These are phyloP conservation scores for Pseudomyrmex dendroicus DNA, from an alignment of 1,140 invertebrate species.

Conservation along the genomic window DNA sequence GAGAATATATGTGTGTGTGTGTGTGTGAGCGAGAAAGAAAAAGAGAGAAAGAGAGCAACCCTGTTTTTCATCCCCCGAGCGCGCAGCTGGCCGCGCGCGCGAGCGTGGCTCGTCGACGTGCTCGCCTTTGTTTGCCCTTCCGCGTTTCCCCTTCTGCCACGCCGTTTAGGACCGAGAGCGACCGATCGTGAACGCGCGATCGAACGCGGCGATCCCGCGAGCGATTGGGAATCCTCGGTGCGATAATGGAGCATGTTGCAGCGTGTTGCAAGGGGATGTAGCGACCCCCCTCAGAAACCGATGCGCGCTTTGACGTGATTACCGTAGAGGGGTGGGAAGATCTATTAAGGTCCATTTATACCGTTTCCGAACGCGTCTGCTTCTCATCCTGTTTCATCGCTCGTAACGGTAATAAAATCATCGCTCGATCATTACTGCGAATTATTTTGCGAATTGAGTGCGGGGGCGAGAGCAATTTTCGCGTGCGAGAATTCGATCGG, in stretches of 20 bases:
- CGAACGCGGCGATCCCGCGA: neutral
- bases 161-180: neutral
- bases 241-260: neutral
- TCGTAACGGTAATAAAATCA: neutral
- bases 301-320: constrained; percentile 33
- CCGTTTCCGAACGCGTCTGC: neutral
- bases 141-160: constrained; percentile 10
- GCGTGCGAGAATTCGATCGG: too few relatives aligned
- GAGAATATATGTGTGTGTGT: too few relatives aligned
- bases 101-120: constrained; percentile 38
- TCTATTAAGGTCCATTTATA: constrained; percentile 23
- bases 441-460: neutral
- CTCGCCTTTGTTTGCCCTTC: constrained; percentile 54
- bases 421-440: too few relatives aligned
- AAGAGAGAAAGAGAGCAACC: neutral
- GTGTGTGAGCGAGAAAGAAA: too few relatives aligned
- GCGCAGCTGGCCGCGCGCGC: constrained; percentile 50
- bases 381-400: too few relatives aligned
- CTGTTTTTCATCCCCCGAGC: constrained; percentile 23
- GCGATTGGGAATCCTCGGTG: neutral
- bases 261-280: neutral
- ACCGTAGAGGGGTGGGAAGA: neutral
- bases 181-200: neutral
- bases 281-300: neutral
- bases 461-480: too few relatives aligned